Evolutionary conservation across 92 coral and sea anemone species (phyloP).

Genomic region (Zoanthus gigantus): DNA sequence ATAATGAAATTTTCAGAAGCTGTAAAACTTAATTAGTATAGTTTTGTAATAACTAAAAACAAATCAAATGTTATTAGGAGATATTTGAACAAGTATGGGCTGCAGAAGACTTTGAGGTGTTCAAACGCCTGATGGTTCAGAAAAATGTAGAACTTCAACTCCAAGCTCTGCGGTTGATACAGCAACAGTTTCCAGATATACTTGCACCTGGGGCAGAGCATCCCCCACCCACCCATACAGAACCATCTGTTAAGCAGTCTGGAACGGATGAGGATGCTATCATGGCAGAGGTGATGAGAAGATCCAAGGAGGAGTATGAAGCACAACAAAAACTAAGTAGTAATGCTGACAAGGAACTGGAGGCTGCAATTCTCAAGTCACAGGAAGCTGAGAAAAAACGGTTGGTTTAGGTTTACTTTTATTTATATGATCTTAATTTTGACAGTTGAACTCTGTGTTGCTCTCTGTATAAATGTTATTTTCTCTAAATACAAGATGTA

Average conservation of each 20-base stretch:
- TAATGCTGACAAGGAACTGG: constrained; percentile 69
- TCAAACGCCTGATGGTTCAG: constrained; percentile 87
- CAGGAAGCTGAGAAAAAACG: constrained; percentile 80
- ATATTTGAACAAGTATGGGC: constrained; percentile 98
- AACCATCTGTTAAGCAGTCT: background rate
- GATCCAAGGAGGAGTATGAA: constrained; percentile 88
- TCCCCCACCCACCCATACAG: constrained; percentile 19
- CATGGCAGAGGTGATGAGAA: constrained; percentile 86
- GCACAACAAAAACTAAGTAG: constrained; percentile 57
- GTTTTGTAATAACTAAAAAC: background rate
- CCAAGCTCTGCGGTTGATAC: constrained; percentile 89
- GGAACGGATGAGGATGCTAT: constrained; percentile 84
- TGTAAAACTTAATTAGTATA: background rate
- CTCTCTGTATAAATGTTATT: too few species aligned
- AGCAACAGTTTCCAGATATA: constrained; percentile 64
- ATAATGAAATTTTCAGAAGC: background rate
- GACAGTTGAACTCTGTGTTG: too few species aligned
- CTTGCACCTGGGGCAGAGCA: constrained; percentile 25
- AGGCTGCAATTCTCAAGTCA: constrained; percentile 73
- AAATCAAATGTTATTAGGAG: constrained; percentile 58
- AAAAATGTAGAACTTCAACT: constrained; percentile 93
- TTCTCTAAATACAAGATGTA: too few species aligned
- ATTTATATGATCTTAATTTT: too few species aligned
- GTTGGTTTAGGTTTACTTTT: constrained; percentile 38
- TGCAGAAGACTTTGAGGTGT: constrained; percentile 94